phyloP scores from a whole-genome alignment of 1,140 invertebrate species.

The Samia ricini region DNA sequence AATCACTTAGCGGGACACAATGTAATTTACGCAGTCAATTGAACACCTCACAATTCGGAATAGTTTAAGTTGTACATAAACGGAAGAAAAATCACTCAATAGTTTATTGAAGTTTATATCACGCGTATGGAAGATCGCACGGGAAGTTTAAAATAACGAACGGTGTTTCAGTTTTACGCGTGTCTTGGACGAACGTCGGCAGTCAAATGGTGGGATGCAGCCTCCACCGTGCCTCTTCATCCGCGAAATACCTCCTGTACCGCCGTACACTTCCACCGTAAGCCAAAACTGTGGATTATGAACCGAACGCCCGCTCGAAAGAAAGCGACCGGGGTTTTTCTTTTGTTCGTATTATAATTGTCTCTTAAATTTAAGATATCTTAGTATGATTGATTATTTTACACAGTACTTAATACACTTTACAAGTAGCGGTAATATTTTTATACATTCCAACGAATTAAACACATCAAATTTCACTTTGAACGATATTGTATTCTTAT shows the following conservation, averaged over 20 bases:
- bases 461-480: not conserved
- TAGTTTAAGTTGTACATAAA: not conserved
- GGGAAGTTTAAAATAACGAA: not conserved
- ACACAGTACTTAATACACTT: too few species aligned
- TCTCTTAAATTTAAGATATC: not conserved
- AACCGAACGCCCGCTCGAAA: not conserved
- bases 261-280: slow-evolving; percentile 10
- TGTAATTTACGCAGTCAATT: not conserved
- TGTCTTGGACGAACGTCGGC: slow-evolving; percentile 37
- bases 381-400: not conserved
- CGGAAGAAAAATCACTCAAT: not conserved
- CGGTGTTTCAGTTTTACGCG: slow-evolving; percentile 28
- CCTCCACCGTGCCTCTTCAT: slow-evolving; percentile 49
- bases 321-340: not conserved
- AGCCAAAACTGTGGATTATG: not conserved
- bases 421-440: not conserved
- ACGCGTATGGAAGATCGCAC: slow-evolving; percentile 18
- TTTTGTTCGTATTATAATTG: not conserved
- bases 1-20: slow-evolving; percentile 23
- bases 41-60: slow-evolving; percentile 1
- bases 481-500: not conserved
- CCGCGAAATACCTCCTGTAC: slow-evolving; percentile 41
- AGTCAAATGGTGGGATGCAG: slow-evolving; percentile 46
- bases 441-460: too few species aligned
- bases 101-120: not conserved